A percentile compares a stretch with the other conserved stretches of the same genome.
Evolutionary conservation across 2,888 invertebrate genomes (phyloP).

Genomic region (Scaptomyza cyrtandrae): DNA sequence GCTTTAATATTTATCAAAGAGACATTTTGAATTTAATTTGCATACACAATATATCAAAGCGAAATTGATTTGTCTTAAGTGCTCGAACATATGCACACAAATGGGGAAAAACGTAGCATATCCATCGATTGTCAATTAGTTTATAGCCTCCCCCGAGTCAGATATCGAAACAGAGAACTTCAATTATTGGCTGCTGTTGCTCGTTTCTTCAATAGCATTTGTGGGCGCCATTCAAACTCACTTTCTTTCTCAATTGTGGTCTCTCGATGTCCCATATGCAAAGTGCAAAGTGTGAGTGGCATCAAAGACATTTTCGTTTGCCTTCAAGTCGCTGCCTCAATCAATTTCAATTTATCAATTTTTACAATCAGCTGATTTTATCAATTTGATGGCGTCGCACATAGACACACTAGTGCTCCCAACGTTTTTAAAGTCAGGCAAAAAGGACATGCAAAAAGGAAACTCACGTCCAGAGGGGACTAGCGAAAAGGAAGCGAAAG

Average conservation of each 20-base stretch:
- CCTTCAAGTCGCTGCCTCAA: slow-evolving; percentile 61
- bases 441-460: slow-evolving; percentile 53
- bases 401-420: slow-evolving; percentile 7
- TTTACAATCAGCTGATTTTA: slow-evolving; percentile 80
- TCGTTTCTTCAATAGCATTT: slow-evolving; percentile 39
- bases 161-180: slow-evolving; percentile 36
- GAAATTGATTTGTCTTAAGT: not conserved
- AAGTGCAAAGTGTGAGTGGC: slow-evolving; percentile 39
- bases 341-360: slow-evolving; percentile 80
- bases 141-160: slow-evolving; percentile 16
- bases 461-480: slow-evolving; percentile 49
- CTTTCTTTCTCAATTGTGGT: slow-evolving; percentile 44
- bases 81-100: not conserved
- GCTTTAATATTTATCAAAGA: not conserved
- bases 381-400: slow-evolving; percentile 74
- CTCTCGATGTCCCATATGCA: slow-evolving; percentile 44
- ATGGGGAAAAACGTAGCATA: not conserved
- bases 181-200: slow-evolving; percentile 30
- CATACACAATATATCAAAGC: not conserved
- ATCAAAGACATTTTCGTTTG: slow-evolving; percentile 60
- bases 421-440: not conserved
- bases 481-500: not conserved
- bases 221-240: slow-evolving; percentile 33
- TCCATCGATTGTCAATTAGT: slow-evolving; percentile 58
- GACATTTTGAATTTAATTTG: not conserved